Evolutionary conservation across 2,888 invertebrate genomes (phyloP).

Genomic region (Baronia brevicornis): DNA sequence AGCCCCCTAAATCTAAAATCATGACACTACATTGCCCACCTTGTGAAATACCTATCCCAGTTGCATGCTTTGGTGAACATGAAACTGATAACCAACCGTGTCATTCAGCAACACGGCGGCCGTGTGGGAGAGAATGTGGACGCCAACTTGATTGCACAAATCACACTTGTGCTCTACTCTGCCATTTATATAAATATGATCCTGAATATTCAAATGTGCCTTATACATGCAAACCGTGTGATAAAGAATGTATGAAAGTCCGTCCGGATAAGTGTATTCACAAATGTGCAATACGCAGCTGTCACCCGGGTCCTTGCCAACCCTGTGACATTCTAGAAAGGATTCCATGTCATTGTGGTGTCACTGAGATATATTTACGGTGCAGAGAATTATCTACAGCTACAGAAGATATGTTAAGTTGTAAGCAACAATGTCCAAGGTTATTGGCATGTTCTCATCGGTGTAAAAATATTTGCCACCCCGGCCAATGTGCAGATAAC

Average conservation of each 20-base stretch:
- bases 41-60: conserved; percentile 80
- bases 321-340: conserved; percentile 83
- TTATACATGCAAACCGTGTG: conserved; percentile 55
- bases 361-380: conserved; percentile 83
- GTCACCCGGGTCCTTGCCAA: conserved; percentile 84
- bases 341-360: conserved; percentile 87
- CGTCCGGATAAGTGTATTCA: conserved; percentile 86
- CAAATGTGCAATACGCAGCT: conserved; percentile 78
- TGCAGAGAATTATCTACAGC: conserved; percentile 81
- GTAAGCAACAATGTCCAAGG: conserved; percentile 91
- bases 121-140: conserved; percentile 88
- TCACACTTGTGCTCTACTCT: conserved; percentile 83
- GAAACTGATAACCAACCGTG: conserved; percentile 81
- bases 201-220: conserved; percentile 62
- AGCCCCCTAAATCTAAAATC: conserved; percentile 63
- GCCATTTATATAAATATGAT: conserved; percentile 75
- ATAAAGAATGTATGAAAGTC: conserved; percentile 74
- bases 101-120: conserved; percentile 79
- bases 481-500: conserved; percentile 79
- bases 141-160: conserved; percentile 83
- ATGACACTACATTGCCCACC: conserved; percentile 81
- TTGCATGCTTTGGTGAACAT: conserved; percentile 84
- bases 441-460: conserved; percentile 92
- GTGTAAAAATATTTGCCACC: conserved; percentile 83
- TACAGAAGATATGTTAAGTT: conserved; percentile 72